Evolutionary conservation across 2,888 invertebrate genomes (phyloP).

Genomic region (Melipona bicolor): DNA sequence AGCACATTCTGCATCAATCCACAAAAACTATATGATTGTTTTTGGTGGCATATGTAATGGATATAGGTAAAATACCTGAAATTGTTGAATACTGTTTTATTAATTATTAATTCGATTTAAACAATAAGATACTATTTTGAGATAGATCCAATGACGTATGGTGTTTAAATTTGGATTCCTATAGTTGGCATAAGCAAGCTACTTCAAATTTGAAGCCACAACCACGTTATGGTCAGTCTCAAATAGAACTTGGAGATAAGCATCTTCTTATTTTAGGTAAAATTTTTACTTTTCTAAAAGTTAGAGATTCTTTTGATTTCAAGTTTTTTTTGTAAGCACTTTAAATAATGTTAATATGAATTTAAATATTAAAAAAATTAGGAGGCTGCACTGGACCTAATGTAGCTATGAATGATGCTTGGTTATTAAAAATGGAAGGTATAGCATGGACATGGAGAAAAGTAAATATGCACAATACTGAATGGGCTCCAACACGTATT

Average conservation of each 20-base stretch:
- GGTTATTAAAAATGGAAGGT: conserved; percentile 93
- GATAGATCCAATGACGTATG: conserved; percentile 92
- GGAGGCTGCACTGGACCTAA: conserved; percentile 95
- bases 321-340: background rate
- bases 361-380: conserved; percentile 55
- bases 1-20: conserved; percentile 96
- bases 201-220: conserved; percentile 89
- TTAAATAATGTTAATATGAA: background rate
- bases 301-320: background rate
- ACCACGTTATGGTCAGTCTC: conserved; percentile 97
- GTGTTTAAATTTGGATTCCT: conserved; percentile 92
- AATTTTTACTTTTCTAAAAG: background rate
- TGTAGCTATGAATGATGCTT: conserved; percentile 94
- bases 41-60: conserved; percentile 88
- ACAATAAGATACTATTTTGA: conserved; percentile 51
- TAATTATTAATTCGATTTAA: conserved; percentile 44
- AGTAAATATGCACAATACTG: conserved; percentile 90
- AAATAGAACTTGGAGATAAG: conserved; percentile 91
- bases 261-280: conserved; percentile 91
- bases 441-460: conserved; percentile 90
- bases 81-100: background rate
- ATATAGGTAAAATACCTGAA: conserved; percentile 73
- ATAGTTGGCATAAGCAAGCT: conserved; percentile 91
- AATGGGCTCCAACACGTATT: conserved; percentile 93
- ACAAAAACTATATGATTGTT: conserved; percentile 92